Base-by-base conservation (phyloP, 2,797 vertebrate species). In the Crocodylus rhombifer region DNA sequence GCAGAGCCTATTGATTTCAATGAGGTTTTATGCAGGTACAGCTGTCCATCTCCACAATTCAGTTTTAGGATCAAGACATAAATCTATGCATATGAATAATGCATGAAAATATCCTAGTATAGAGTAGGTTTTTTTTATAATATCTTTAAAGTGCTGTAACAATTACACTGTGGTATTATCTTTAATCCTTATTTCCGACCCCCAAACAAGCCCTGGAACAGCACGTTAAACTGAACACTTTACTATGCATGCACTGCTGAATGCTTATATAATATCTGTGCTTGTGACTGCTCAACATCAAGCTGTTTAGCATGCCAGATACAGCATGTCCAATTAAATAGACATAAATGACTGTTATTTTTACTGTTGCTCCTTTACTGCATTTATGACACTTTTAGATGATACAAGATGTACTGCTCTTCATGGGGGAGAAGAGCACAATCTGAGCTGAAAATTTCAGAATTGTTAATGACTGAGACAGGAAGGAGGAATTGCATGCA, bases 181-280 rank as follows among this genome's bases (percentile, higher is more conserved):
- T 85, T 88, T 88, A 79, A 33, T 42, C 21, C 61, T 80, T 92
- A 51, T n/a, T 90, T 26, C 2, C 7, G 28, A 58, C 0, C 25
- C n/a, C 15, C 7, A 82, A 77, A 91, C 12, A 75, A 80, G 12
- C 5, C 16, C 3, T 51, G 17, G 25, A 0, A 0, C 13, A 62
- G 9, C 64, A 6, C 13, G 25, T 61, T 79, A 62, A 16, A 56
- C 21, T 14, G 61, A 81, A 85, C 10, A 28, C 0, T 2, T 86
- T 58, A 86, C 28, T 77, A 61, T 87, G 20, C 17, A 15, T 14
- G 9, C 28, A 30, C 26, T 61, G 14, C 25, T 88, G 36, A 86
- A 85, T 10, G 57, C 20, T 63, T 36, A 4, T 33, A 7, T 62
- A 51, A 64, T 6, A 80, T 3, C 12, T 0, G 0, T 36, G 6